Evolutionary conservation across 2,797 vertebrate species (phyloP).

Genomic region (Anableps anableps): DNA sequence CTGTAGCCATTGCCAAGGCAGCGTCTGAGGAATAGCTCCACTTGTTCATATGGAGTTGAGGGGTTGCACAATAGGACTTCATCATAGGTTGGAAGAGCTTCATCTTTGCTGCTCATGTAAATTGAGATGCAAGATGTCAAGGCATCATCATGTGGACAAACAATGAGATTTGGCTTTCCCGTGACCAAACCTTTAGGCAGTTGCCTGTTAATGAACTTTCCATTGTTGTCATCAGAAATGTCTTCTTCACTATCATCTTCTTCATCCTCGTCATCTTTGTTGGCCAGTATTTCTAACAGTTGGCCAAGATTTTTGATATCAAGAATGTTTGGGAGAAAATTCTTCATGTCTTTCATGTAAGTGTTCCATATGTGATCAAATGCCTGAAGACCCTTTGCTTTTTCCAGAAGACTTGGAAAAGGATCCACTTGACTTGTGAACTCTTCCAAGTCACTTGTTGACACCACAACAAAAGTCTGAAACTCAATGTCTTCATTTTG

Average conservation of each 20-base stretch:
- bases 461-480: slow-evolving; percentile 75
- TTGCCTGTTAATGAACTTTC: slow-evolving; percentile 61
- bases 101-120: slow-evolving; percentile 85
- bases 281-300: slow-evolving; percentile 81
- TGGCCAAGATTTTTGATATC: slow-evolving; percentile 85
- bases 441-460: slow-evolving; percentile 27
- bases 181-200: slow-evolving; percentile 81
- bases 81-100: slow-evolving; percentile 89
- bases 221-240: slow-evolving; percentile 39
- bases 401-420: slow-evolving; percentile 50
- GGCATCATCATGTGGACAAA: slow-evolving; percentile 86
- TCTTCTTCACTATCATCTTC: slow-evolving; percentile 47
- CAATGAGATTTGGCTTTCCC: slow-evolving; percentile 90
- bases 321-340: slow-evolving; percentile 83
- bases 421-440: slow-evolving; percentile 24
- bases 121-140: slow-evolving; percentile 86
- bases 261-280: slow-evolving; percentile 50
- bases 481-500: slow-evolving; percentile 78
- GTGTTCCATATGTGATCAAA: slow-evolving; percentile 84
- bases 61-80: slow-evolving; percentile 93
- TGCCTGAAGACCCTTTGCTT: slow-evolving; percentile 48
- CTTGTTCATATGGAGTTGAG: slow-evolving; percentile 87
- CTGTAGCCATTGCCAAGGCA: slow-evolving; percentile 81
- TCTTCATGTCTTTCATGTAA: slow-evolving; percentile 83
- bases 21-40: slow-evolving; percentile 90